Percentiles rank a stretch among this genome's conserved stretches.
Conservation (phyloP, 2,113 vertebrate species). For the Passer domesticus region DNA sequence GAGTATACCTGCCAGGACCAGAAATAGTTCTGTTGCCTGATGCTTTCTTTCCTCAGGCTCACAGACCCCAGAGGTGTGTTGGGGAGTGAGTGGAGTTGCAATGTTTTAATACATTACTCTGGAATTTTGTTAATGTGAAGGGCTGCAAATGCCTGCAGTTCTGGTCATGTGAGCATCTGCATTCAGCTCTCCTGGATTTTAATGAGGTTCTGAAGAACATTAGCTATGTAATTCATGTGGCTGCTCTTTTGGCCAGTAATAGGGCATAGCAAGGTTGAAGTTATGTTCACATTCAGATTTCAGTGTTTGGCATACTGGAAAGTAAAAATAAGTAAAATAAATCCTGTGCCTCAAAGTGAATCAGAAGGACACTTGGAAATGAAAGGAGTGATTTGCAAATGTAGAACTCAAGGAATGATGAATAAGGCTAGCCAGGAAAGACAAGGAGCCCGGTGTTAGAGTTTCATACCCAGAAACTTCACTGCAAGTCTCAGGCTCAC, state of each 20-base stretch:
- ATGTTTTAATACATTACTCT: not conserved
- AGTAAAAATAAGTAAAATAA: not conserved
- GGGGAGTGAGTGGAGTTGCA: not conserved
- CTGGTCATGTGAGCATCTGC: not conserved
- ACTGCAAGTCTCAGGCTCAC: not conserved
- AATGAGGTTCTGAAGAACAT: not conserved
- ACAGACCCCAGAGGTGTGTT: not conserved
- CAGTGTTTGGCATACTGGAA: not conserved
- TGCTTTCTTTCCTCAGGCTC: not conserved
- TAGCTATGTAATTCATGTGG: not conserved
- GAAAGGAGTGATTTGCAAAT: not conserved
- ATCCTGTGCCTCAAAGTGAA: not conserved
- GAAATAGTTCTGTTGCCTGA: constrained; percentile 7
- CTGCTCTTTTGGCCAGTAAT: not conserved
- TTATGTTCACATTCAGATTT: not conserved
- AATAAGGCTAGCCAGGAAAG: not conserved
- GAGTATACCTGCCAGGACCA: not conserved
- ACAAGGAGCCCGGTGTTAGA: not conserved
- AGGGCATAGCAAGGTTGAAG: not conserved
- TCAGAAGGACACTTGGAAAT: not conserved
- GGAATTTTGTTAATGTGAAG: constrained; percentile 26
- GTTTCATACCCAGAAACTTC: not conserved
- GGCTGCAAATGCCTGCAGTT: not conserved
- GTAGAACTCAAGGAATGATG: not conserved
- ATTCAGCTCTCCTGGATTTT: constrained; percentile 16